These are phyloP conservation scores for Hyposoter dolosus DNA, from an alignment of 2,888 invertebrate species.

Conservation along the genomic window DNA sequence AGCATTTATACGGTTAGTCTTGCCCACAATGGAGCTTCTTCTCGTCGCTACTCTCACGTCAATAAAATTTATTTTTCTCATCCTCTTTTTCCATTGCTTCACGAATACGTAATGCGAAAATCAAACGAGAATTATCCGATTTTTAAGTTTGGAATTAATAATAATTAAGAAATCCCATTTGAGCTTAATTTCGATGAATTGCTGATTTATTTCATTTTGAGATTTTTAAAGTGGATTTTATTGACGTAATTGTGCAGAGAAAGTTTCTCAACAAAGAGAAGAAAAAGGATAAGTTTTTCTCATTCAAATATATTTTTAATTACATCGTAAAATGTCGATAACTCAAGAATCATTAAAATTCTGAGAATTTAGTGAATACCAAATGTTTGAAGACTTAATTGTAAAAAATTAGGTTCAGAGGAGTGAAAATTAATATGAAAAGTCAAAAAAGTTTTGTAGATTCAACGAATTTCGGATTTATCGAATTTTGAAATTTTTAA, in stretches of 20 bases:
- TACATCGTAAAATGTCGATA: neutral
- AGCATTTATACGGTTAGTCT: constrained; percentile 70
- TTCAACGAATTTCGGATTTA: neutral
- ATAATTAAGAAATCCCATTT: too few relatives aligned
- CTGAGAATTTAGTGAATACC: neutral
- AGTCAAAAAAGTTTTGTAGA: too few relatives aligned
- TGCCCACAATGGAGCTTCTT: neutral
- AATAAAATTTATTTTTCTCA: neutral
- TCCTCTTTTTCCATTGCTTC: neutral
- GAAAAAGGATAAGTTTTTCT: neutral
- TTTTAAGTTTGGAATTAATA: neutral
- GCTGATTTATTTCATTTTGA: neutral
- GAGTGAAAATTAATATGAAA: neutral
- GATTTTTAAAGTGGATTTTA: neutral
- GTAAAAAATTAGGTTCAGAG: neutral
- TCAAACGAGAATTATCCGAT: neutral
- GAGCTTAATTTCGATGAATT: too few relatives aligned
- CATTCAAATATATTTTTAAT: neutral
- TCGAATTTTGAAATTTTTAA: neutral
- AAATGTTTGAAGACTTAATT: neutral
- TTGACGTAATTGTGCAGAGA: neutral
- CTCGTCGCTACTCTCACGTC: neutral
- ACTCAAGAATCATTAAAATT: too few relatives aligned
- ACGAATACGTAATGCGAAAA: neutral
- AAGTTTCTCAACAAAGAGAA: neutral